phyloP scores from a whole-genome alignment of 1,140 invertebrate species.

The Lethocerus indicus region DNA sequence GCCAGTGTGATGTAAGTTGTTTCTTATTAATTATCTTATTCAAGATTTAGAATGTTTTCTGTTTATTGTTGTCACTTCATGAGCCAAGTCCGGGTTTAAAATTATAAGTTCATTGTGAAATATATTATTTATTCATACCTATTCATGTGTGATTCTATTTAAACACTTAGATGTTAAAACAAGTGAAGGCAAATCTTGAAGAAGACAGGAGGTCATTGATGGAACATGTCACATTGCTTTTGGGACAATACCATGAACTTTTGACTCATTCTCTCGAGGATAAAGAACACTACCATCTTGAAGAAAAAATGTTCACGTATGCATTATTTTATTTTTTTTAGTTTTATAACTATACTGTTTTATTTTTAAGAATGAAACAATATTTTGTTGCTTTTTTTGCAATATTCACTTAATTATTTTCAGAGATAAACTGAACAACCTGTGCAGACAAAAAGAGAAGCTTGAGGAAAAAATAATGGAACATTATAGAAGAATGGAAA shows the following conservation, averaged over 20 bases:
- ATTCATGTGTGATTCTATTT: background rate
- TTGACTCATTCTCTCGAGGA: conserved; percentile 79
- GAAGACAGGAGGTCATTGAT: conserved; percentile 73
- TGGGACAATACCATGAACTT: conserved; percentile 86
- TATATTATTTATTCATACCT: background rate
- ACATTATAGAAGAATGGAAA: conserved; percentile 75
- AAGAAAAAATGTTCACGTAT: conserved; percentile 72
- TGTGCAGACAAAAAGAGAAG: conserved; percentile 88
- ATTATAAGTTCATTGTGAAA: background rate
- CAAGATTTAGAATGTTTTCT: too few species aligned
- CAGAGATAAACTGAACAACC: conserved; percentile 73
- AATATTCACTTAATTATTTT: conserved; percentile 16
- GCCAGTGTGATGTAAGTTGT: conserved; percentile 58
- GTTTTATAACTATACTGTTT: conserved; percentile 1
- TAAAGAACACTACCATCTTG: conserved; percentile 81
- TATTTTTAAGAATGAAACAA: background rate
- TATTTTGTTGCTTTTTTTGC: conserved; percentile 4
- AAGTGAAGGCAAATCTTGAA: conserved; percentile 66
- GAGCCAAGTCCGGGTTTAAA: background rate
- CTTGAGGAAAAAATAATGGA: conserved; percentile 98
- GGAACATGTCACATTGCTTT: conserved; percentile 70
- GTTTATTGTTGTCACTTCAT: conserved; percentile 3
- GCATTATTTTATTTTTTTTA: conserved; percentile 15
- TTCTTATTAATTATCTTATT: too few species aligned
- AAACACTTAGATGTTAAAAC: conserved; percentile 43